Base-by-base conservation (phyloP, 2,888 invertebrate genomes). In the Chalcis sispes region DNA sequence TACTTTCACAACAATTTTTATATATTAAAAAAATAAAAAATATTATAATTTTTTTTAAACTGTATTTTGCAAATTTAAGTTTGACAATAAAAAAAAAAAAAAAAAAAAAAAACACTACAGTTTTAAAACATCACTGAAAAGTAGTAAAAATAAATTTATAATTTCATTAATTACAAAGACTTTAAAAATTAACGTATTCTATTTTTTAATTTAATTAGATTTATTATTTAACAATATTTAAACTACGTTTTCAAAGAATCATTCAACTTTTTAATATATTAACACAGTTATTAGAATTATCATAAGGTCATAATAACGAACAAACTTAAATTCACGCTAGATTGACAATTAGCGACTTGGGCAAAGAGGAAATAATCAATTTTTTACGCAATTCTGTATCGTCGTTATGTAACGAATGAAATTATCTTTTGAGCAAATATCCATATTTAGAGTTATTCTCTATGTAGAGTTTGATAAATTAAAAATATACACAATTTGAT, bases 31-130 rank as follows among this genome's bases (percentile, higher is more conserved):
- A 8, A 70, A 70, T 59, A 36, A 32, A 61, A 59, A 62, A 72
- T 62, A 64, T 46, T n/a, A 52, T 40, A 36, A 72, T 64, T 54
- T 40, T 50, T 36, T 42, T 36, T 15, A 58, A 58, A 54, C 42
- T 5, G 3, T 23, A 40, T 54, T 25, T 65, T n/a, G 15, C 15
- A 7, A 54, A 8, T 42, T 42, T 42, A 2, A 13, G 13, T 42
- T 7, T 42, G 15, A 4, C 15, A 42, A 15, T 8, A 13, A 36
- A 4, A 42, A 42, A 42, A 42, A 7, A 13, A 42, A 13, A 42
- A 13, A 8, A 32, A 32, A 5, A 5, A 32, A 5, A 8, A 32
- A 42, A 42, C 13, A 13, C n/a, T n/a, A n/a, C 15, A 42, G 15
- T 42, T 4, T 42, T 42, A 13, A 13, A 40, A 52, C 36, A 66